Evolutionary conservation across 2,888 invertebrate genomes (phyloP), one percentile per base, ranked within the genome.

Genomic region (Caenorhabditis doughertyi): DNA sequence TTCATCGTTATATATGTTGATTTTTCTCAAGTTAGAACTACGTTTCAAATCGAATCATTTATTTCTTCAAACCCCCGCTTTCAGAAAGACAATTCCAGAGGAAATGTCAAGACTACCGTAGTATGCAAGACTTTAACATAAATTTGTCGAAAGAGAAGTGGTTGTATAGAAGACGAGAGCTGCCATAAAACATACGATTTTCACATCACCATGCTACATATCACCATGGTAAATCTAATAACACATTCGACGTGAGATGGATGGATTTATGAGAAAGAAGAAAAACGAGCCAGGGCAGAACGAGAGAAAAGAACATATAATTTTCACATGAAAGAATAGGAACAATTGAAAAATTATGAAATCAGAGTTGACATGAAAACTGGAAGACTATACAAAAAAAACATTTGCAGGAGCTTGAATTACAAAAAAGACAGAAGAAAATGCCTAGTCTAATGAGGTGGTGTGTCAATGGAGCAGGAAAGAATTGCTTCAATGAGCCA

Each of bases 401-500:
- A 3, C 35, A 18, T 32, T n/a, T 16, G 21, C 23, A 25, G 32
- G 18, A 65, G 9, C 35, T 8, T 32, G 53, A 29, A 21, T 18
- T 18, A 21, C 21, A 39, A 67, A 1, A 51, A 53, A 21, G 53
- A 39, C 1, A 35, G 25, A n/a, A 25, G 44, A 21, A 7, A 11
- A 35, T 23, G 8, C 18, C 8, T 18, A n/a, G n/a, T 47, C 51
- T 25, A 80, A 55, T 80, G 67, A 21, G 73, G 80, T 16, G 60
- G 65, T 1, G 21, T 51, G 2, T 11, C 29, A n/a, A 81, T 58
- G n/a, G 81, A 77, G 67, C 70, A 82, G 0, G 16, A 21, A 9
- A 82, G 68, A 13, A 82, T 79, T 21, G 82, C 53, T 32, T 82
- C 82, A 3, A 82, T 77, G 13, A 82, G 25, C 77, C 77, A 82